Evolutionary conservation across 2,113 vertebrate genomes (phyloP), one percentile per base, ranked within the genome.

Genomic region (Ranitomeya variabilis): DNA sequence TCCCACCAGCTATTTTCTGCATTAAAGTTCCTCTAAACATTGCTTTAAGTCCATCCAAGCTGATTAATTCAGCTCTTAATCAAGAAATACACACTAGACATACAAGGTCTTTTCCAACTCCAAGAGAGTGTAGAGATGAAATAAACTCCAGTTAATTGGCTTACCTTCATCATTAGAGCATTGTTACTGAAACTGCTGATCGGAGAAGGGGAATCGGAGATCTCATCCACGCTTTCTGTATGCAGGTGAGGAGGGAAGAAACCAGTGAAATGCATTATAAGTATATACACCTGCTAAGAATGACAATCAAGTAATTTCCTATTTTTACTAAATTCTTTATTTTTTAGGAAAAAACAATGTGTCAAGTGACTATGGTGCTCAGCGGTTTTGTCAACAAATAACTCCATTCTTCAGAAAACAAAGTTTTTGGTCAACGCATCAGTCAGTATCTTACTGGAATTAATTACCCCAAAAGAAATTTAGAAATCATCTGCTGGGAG

Each of bases 121-220:
- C 45, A 79, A 23, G 52, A 80, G 51, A 54, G 54, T 54, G 45
- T 77, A 77, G 52, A 77, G 45, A 45, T 77, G 18, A 78, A 76
- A 52, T 55, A n/a, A 55, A 23, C 52, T 57, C n/a, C 52, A 23
- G 21, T 16, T 55, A 57, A 57, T 80, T 80, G 51, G 15, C 80
- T 67, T 83, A 83, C 80, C 60, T 83, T 45, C 80, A 83, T 83
- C 31, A 82, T 18, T 60, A 66, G 18, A 45, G 80, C 80, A 83
- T 83, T 66, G 80, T 52, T 37, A 66, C 51, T n/a, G 9, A 79
- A 54, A 16, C 76, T 79, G 76, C 80, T 82, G 59, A 60, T 66
- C 15, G 16, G 60, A 37, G 59, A 64, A 45, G 59, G 59, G 31
- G 59, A 64, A 60, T 82, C 80, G 12, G 80, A 51, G 37, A 83